Evolutionary conservation across 2,888 invertebrate species (phyloP).

Genomic region (Yponomeuta malinellus): DNA sequence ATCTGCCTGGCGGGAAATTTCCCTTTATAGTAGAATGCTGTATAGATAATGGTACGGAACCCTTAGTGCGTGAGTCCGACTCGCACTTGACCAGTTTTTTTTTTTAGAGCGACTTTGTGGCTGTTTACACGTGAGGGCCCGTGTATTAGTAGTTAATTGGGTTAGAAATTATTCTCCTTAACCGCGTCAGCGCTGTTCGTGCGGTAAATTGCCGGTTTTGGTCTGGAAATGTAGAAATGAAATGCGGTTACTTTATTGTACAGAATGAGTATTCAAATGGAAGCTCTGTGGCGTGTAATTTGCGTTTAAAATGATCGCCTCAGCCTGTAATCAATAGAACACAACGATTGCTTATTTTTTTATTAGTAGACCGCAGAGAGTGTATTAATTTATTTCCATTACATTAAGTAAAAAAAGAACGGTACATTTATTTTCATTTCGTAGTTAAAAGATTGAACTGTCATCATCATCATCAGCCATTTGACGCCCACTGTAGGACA

Average conservation of each 20-base stretch:
- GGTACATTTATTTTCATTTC: too few relatives aligned
- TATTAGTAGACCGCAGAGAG: too few relatives aligned
- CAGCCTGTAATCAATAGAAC: not conserved
- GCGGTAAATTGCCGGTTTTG: slow-evolving; percentile 17
- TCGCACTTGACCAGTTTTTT: not conserved
- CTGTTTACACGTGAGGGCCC: slow-evolving; percentile 48
- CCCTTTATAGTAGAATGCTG: too few relatives aligned
- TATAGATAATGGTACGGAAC: too few relatives aligned
- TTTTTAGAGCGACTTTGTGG: slow-evolving; percentile 28
- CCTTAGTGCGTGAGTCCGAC: too few relatives aligned
- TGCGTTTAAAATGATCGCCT: not conserved
- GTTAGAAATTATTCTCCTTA: slow-evolving; percentile 26
- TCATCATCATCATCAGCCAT: too few relatives aligned
- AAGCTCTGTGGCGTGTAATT: slow-evolving; percentile 1
- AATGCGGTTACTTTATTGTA: slow-evolving; percentile 7
- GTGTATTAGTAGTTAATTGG: slow-evolving; percentile 30
- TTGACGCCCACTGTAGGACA: too few relatives aligned
- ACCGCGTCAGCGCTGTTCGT: slow-evolving; percentile 24
- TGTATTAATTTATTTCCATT: too few relatives aligned
- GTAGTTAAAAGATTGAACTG: too few relatives aligned
- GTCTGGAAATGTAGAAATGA: not conserved
- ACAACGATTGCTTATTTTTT: too few relatives aligned
- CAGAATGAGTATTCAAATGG: not conserved
- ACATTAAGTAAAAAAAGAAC: too few relatives aligned
- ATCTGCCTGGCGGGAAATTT: too few relatives aligned